Evolutionary conservation across 2,888 invertebrate species (phyloP).

Genomic region (Lymantria dispar): DNA sequence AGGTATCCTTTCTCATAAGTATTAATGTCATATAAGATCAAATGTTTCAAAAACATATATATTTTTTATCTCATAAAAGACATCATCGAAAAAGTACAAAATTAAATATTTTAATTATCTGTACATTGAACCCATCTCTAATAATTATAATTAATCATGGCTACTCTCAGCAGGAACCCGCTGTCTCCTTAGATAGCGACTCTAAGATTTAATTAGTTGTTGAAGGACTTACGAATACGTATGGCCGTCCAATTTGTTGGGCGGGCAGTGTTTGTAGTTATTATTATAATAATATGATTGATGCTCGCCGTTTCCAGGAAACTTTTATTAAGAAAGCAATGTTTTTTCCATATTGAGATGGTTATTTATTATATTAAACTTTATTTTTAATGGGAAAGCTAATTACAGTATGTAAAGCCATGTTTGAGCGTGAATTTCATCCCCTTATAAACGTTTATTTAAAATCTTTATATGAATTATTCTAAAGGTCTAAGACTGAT

Average conservation of each 20-base stretch:
- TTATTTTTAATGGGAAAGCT: no score
- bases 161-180: constrained; percentile 33
- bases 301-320: constrained; percentile 10
- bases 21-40: background rate
- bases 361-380: no score
- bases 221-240: constrained; percentile 33
- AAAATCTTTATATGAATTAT: no score
- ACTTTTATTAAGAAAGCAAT: constrained; percentile 1
- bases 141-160: constrained; percentile 39
- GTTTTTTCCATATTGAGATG: background rate
- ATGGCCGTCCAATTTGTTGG: constrained; percentile 11
- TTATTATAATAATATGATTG: constrained; percentile 18
- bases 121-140: constrained; percentile 19
- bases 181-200: constrained; percentile 29
- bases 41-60: background rate
- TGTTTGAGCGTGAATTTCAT: no score
- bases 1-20: background rate
- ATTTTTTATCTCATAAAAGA: background rate
- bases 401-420: no score
- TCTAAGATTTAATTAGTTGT: constrained; percentile 40
- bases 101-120: constrained; percentile 13
- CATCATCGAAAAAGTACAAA: background rate
- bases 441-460: no score
- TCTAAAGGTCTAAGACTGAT: no score
- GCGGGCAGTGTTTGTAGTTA: constrained; percentile 12